phyloP scores from a whole-genome alignment of 2,888 invertebrate genomes.

The Cinara cedri region DNA sequence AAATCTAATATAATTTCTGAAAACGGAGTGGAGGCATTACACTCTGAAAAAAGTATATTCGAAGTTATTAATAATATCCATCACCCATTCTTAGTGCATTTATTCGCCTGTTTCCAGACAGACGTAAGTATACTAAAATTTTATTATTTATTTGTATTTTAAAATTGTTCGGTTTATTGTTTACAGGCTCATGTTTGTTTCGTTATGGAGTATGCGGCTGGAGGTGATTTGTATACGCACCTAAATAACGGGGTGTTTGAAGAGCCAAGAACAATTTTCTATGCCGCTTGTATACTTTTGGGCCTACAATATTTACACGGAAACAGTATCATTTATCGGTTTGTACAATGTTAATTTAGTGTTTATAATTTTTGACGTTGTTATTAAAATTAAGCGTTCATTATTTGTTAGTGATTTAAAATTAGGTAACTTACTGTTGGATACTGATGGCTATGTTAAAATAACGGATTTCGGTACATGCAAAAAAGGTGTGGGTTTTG shows the following conservation, averaged over 20 bases:
- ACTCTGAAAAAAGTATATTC: slow-evolving; percentile 98
- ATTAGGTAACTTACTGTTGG: no score
- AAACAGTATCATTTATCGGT: slow-evolving; percentile 98
- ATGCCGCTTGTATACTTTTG: no score
- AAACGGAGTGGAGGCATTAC: slow-evolving; percentile 97
- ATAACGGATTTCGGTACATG: slow-evolving; percentile 99
- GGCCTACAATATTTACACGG: no score
- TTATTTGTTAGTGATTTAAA: slow-evolving; percentile 83
- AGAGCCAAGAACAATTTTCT: no score
- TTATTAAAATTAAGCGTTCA: slow-evolving; percentile 22
- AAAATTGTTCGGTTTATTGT: not conserved
- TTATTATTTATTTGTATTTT: not conserved
- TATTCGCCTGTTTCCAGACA: no score
- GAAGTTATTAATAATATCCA: slow-evolving; percentile 96
- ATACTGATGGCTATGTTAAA: slow-evolving; percentile 98
- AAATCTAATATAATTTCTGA: slow-evolving; percentile 98
- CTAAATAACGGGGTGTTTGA: no score
- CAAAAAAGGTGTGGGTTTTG: slow-evolving; percentile 98
- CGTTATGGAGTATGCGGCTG: slow-evolving; percentile 99
- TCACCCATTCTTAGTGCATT: slow-evolving; percentile 90
- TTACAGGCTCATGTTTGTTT: slow-evolving; percentile 92
- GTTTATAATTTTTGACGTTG: no score
- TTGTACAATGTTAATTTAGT: slow-evolving; percentile 57
- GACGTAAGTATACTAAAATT: no score
- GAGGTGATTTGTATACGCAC: no score